Evolutionary conservation across 2,797 vertebrate species (phyloP).

Genomic region (Brachymystax lenok): DNA sequence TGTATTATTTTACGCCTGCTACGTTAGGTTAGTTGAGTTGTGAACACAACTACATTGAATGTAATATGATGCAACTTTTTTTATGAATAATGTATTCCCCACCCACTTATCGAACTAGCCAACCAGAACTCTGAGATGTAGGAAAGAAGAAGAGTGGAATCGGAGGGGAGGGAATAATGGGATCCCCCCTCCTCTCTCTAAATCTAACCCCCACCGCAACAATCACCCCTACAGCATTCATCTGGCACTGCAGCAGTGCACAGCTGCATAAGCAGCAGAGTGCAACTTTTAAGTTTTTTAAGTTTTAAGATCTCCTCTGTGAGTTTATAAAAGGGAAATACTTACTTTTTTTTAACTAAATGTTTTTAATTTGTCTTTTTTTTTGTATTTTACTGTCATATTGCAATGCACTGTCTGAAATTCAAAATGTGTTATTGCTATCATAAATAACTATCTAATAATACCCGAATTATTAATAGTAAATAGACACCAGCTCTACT

Average conservation of each 20-base stretch:
- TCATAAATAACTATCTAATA: background rate
- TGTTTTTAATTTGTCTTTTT: background rate
- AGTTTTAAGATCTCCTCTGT: too few relatives aligned
- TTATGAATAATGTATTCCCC: slow-evolving; percentile 26
- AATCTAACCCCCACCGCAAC: slow-evolving; percentile 51
- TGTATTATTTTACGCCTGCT: too few relatives aligned
- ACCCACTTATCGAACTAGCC: slow-evolving; percentile 46
- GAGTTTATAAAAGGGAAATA: background rate
- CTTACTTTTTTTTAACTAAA: background rate
- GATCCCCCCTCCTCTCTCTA: slow-evolving; percentile 44
- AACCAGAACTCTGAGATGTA: background rate
- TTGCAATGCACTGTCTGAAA: background rate
- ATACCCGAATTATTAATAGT: background rate
- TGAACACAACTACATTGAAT: slow-evolving; percentile 12
- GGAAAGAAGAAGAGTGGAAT: too few relatives aligned
- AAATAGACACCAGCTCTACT: background rate
- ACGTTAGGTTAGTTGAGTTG: slow-evolving; percentile 7
- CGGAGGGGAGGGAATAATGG: too few relatives aligned
- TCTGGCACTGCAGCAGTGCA: slow-evolving; percentile 36
- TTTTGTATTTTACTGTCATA: too few relatives aligned
- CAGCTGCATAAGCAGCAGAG: slow-evolving; percentile 49
- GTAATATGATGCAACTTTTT: slow-evolving; percentile 48
- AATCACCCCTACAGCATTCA: slow-evolving; percentile 63
- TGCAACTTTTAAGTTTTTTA: slow-evolving; percentile 16
- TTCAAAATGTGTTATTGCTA: background rate